Evolutionary conservation across 2,113 vertebrate species (phyloP).

Genomic region (Gambusia affinis): DNA sequence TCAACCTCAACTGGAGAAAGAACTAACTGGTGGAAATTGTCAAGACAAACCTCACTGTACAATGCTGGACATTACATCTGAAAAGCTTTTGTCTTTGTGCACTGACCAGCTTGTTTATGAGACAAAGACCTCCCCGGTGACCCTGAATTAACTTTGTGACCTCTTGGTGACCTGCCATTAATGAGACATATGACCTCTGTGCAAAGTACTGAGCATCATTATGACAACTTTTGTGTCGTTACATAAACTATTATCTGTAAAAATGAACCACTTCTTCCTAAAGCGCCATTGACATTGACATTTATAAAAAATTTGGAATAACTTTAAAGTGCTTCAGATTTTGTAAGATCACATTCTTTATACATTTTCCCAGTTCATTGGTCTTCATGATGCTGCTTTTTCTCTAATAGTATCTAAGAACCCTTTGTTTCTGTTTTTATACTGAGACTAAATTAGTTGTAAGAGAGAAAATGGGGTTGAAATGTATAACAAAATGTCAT

Average conservation of each 20-base stretch:
- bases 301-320: not conserved
- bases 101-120: not conserved
- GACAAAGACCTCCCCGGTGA: constrained; percentile 1
- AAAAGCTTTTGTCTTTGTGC: not conserved
- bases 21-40: not conserved
- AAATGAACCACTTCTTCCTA: constrained; percentile 14
- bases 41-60: not conserved
- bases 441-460: no score
- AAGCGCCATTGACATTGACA: not conserved
- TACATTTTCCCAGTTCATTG: no score
- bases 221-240: constrained; percentile 22
- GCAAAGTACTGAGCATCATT: not conserved
- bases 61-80: not conserved
- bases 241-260: constrained; percentile 21
- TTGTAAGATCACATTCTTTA: no score
- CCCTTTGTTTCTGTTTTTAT: no score
- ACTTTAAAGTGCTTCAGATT: no score
- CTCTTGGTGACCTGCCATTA: not conserved
- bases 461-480: no score
- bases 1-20: not conserved
- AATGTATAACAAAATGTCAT: no score
- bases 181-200: not conserved
- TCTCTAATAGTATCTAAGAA: no score
- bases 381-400: no score
- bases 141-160: not conserved